These are phyloP conservation scores for Megalurothrips usitatus DNA, from an alignment of 2,888 invertebrate genomes.

Conservation along the genomic window DNA sequence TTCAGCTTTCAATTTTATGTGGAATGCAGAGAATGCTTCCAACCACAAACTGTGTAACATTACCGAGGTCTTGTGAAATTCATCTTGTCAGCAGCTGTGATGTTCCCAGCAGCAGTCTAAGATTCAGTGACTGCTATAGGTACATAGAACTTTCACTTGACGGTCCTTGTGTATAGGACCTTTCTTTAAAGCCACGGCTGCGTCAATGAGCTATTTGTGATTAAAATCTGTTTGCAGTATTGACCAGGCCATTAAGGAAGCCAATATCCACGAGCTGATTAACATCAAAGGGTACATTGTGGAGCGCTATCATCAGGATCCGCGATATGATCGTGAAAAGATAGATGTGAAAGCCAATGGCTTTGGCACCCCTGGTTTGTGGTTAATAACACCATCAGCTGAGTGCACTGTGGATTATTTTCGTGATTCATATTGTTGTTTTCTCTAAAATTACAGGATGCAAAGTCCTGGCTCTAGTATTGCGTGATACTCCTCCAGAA, in stretches of 20 bases:
- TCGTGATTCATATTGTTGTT: not conserved
- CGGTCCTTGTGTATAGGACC: not conserved
- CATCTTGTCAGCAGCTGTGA: not conserved
- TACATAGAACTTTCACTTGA: not conserved
- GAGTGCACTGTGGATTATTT: not conserved
- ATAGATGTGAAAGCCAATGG: not conserved
- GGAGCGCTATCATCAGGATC: constrained; percentile 1
- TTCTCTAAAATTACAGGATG: not conserved
- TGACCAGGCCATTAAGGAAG: not conserved
- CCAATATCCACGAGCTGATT: not conserved
- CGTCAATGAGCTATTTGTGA: not conserved
- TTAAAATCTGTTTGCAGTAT: not conserved
- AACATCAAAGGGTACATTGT: not conserved
- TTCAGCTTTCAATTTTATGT: not conserved
- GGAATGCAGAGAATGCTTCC: not conserved
- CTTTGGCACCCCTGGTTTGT: not conserved
- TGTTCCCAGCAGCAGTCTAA: not conserved
- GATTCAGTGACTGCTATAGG: not conserved
- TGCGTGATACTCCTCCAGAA: not conserved
- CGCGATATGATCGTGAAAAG: not conserved
- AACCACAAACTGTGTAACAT: not conserved
- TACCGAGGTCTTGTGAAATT: not conserved
- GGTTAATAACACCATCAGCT: not conserved
- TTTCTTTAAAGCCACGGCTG: not conserved
- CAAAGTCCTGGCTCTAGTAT: not conserved